phyloP scores from a whole-genome alignment of 2,888 invertebrate species.

The Drosophila kuntzei region DNA sequence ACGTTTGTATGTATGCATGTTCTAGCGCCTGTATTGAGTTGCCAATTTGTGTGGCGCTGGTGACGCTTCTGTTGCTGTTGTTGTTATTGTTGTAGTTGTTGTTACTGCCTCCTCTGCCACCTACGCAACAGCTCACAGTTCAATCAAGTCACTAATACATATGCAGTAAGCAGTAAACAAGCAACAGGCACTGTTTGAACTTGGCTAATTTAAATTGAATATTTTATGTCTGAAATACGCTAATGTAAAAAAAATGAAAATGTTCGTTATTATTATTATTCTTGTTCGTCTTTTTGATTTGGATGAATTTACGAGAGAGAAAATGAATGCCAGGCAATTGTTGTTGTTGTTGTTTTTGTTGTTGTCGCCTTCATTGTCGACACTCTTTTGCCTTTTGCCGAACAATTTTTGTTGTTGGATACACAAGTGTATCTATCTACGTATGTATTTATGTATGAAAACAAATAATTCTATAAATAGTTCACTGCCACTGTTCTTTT shows the following conservation, averaged over 20 bases:
- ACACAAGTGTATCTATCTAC: conserved; percentile 15
- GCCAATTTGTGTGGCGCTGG: conserved; percentile 66
- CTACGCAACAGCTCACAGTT: conserved; percentile 53
- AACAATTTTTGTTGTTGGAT: conserved; percentile 34
- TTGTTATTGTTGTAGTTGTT: conserved; percentile 35
- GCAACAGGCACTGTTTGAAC: conserved; percentile 64
- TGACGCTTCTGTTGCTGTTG: conserved; percentile 32
- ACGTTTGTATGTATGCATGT: conserved; percentile 23
- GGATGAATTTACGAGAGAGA: conserved; percentile 36
- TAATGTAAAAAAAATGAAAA: conserved; percentile 19
- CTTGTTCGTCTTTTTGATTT: conserved; percentile 12
- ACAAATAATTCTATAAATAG: conserved; percentile 83
- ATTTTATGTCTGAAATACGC: conserved; percentile 40
- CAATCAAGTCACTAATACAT: conserved; percentile 36
- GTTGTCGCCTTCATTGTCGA: conserved; percentile 33
- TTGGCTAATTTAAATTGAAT: conserved; percentile 64
- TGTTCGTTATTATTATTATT: conserved; percentile 27
- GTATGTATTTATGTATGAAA: conserved; percentile 65
- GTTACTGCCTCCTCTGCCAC: conserved; percentile 39
- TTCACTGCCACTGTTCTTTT: conserved; percentile 84
- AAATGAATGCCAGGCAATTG: conserved; percentile 26
- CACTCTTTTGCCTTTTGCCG: conserved; percentile 61
- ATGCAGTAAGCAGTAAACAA: conserved; percentile 44
- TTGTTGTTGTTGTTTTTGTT: conserved; percentile 33
- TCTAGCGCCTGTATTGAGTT: conserved; percentile 54